Conservation (phyloP, 2,797 vertebrate species). For the Rhadinocentrus ornatus region DNA sequence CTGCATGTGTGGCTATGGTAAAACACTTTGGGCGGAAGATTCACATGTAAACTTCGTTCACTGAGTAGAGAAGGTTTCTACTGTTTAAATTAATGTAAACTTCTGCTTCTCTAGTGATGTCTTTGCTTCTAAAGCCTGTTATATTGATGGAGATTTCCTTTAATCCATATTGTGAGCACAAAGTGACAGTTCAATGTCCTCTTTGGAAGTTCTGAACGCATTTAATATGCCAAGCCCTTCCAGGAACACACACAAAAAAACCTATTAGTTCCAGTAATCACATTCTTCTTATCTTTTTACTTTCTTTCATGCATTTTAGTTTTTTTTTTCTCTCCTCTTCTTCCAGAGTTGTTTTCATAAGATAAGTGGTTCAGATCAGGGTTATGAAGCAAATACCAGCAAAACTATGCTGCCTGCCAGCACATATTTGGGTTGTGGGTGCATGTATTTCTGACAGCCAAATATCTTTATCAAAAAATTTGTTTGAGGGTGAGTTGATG, state of each 20-base stretch:
- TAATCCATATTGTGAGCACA: background rate
- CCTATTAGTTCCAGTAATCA: background rate
- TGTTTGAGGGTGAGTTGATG: constrained; percentile 11
- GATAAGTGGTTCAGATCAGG: constrained; percentile 33
- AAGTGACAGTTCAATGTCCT: background rate
- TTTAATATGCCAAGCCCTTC: constrained; percentile 5
- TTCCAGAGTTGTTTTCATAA: constrained; percentile 17
- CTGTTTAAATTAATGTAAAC: background rate
- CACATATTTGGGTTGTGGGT: constrained; percentile 12
- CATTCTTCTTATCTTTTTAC: constrained; percentile 14
- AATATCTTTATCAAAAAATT: constrained; percentile 33
- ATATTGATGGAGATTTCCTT: background rate
- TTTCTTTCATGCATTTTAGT: constrained; percentile 6
- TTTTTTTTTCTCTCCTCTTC: background rate
- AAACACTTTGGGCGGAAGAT: constrained; percentile 19
- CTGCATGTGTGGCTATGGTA: constrained; percentile 21
- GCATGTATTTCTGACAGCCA: constrained; percentile 8
- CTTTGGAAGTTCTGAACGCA: constrained; percentile 1
- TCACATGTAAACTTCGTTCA: constrained; percentile 13
- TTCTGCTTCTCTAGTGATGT: background rate
- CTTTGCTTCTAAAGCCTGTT: constrained; percentile 4
- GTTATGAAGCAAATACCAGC: constrained; percentile 17
- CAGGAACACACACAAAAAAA: background rate
- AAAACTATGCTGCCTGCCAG: constrained; percentile 26
- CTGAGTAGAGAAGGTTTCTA: background rate